phyloP scores from a whole-genome alignment of 1,140 invertebrate species.

The Ladona fulva region DNA sequence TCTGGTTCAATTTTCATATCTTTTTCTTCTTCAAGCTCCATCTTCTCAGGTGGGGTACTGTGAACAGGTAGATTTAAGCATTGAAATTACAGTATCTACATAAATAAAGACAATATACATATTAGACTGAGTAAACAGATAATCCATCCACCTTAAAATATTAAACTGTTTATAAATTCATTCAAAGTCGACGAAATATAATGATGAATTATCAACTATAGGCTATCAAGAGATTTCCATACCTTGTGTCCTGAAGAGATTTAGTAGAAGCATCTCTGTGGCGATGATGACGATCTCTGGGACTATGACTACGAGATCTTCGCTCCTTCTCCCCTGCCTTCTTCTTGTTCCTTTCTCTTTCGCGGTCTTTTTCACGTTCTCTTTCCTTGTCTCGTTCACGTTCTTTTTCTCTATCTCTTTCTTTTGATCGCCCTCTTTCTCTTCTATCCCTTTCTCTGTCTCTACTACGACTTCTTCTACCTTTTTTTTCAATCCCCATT shows the following conservation, averaged over 20 bases:
- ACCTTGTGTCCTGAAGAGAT: not conserved
- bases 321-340: constrained; percentile 29
- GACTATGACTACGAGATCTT: constrained; percentile 35
- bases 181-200: no score
- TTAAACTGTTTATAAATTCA: no score
- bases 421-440: constrained; percentile 32
- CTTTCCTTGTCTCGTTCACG: constrained; percentile 20
- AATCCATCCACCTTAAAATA: no score
- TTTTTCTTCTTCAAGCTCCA: constrained; percentile 30
- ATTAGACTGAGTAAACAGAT: constrained; percentile 1
- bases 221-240: no score
- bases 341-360: constrained; percentile 37
- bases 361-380: constrained; percentile 29
- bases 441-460: constrained; percentile 31
- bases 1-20: constrained; percentile 34
- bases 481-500: constrained; percentile 30
- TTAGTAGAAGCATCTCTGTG: constrained; percentile 17
- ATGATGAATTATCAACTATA: no score
- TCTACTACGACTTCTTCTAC: constrained; percentile 27
- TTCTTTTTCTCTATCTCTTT: constrained; percentile 33
- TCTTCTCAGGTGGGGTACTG: constrained; percentile 36
- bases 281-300: constrained; percentile 35
- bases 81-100: no score
- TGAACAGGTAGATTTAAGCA: constrained; percentile 30
- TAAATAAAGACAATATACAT: not conserved